Evolutionary conservation across 1,140 invertebrate species (phyloP), one percentile per base, ranked within the genome.

Genomic region (Hypsibius dujardini): DNA sequence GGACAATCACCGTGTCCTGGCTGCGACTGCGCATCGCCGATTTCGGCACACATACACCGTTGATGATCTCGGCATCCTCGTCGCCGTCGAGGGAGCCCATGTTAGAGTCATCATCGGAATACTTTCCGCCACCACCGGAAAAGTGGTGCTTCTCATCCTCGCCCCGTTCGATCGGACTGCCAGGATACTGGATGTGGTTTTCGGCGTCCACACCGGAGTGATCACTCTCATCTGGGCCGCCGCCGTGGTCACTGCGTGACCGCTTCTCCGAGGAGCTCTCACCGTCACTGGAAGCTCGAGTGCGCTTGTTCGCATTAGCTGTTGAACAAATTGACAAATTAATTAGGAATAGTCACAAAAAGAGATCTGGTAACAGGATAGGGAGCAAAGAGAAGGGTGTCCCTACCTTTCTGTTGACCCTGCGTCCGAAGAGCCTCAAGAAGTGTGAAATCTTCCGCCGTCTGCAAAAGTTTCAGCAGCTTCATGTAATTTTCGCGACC

Each of bases 401-500:
- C 12, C 62, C 3, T 12, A 67, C 62, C 62, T 67, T 67, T 67
- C 45, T 67, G 62, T 42, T 67, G 62, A 15, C 62, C 62, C 42
- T 67, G 62, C 3, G 62, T 42, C 12, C 62, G 62, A 45, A 67
- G 62, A 12, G 62, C 62, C 45, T 67, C 62, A 3, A 67, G 62
- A 7, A 67, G 62, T 12, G 62, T 42, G 42, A 67, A 67, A 42
- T 67, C 62, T 67, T 67, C 62, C 3, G 12, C 62, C 3, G 62
- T 67, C 42, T 67, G 62, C 12, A 67, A 42, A 3, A 67, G 62
- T 67, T 67, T 67, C 12, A 42, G 12, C 62, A 67, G 42, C 62
- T 67, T 67, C 62, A 67, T 67, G 62, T 67, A 67, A 42, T 67
- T 67, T 67, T 98, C 94, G 46, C 94, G 83, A 0, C 94, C 94